Evolutionary conservation across 2,797 vertebrate species (phyloP).

Genomic region (Neopelma chrysocephalum): DNA sequence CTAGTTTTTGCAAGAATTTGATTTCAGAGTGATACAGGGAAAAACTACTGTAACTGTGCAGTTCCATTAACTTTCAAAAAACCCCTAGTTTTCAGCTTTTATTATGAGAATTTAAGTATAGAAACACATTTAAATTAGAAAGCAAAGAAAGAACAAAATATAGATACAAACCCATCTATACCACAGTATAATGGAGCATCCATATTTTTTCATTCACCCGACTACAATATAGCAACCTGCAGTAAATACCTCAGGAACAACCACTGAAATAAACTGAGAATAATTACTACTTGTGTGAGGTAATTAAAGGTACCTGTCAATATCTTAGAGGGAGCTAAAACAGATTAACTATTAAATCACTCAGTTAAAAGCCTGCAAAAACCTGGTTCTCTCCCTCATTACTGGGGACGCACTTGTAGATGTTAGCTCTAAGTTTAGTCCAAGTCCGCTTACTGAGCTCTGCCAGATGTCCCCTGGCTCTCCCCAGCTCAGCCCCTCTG

Average conservation of each 20-base stretch:
- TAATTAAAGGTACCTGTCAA: background rate
- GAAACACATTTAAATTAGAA: background rate
- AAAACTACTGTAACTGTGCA: background rate
- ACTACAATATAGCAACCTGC: background rate
- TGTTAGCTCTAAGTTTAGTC: fast-evolving
- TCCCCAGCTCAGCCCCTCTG: fast-evolving
- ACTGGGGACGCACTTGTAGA: background rate
- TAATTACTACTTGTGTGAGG: background rate
- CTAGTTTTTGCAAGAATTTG: background rate
- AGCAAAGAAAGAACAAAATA: background rate
- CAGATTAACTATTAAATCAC: background rate
- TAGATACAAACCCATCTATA: background rate
- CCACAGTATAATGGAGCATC: background rate
- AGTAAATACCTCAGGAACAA: background rate
- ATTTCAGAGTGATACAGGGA: background rate
- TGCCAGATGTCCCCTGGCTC: background rate
- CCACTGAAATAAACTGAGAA: background rate
- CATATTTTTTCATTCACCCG: background rate
- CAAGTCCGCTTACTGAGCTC: background rate
- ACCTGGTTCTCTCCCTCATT: background rate
- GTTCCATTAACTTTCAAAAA: background rate
- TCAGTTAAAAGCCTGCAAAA: background rate
- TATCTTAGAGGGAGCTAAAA: background rate
- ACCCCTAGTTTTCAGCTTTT: background rate
- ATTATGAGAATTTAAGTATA: background rate